Conservation (phyloP, 2,113 vertebrate genomes). For the Antidorcas marsupialis region DNA sequence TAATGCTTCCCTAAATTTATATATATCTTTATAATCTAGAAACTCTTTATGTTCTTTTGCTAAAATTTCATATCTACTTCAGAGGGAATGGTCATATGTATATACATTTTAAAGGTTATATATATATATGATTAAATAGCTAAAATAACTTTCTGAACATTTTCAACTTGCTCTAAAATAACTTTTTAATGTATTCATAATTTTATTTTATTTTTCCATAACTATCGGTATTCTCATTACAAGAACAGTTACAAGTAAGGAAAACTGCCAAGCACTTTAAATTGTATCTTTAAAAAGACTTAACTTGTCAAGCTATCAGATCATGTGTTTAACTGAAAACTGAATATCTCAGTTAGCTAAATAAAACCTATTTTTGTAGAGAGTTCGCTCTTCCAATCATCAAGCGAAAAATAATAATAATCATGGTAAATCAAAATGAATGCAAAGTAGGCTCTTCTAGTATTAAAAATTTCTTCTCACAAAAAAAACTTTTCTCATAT, state of each 20-base stretch:
- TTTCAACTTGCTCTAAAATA: background rate
- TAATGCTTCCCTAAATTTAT: background rate
- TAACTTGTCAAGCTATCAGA: background rate
- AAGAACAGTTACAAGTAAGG: background rate
- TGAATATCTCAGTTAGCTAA: background rate
- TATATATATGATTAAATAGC: background rate
- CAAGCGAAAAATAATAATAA: background rate
- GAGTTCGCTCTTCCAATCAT: background rate
- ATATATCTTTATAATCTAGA: background rate
- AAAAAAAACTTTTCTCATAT: background rate
- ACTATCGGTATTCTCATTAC: background rate
- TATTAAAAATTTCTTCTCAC: background rate
- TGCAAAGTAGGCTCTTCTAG: background rate
- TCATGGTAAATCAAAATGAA: background rate
- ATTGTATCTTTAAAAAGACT: background rate
- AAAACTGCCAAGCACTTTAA: background rate
- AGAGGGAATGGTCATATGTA: background rate
- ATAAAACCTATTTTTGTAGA: background rate
- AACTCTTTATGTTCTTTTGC: background rate
- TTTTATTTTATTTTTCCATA: slow-evolving; percentile 3
- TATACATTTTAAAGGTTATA: background rate
- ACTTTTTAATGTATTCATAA: background rate
- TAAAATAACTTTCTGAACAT: background rate
- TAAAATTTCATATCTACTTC: background rate
- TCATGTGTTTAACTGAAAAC: slow-evolving; percentile 5